A percentile compares a stretch with the other conserved stretches of the same genome.
Conservation (phyloP, 1,140 invertebrate species). For the Ganaspis sp. region DNA sequence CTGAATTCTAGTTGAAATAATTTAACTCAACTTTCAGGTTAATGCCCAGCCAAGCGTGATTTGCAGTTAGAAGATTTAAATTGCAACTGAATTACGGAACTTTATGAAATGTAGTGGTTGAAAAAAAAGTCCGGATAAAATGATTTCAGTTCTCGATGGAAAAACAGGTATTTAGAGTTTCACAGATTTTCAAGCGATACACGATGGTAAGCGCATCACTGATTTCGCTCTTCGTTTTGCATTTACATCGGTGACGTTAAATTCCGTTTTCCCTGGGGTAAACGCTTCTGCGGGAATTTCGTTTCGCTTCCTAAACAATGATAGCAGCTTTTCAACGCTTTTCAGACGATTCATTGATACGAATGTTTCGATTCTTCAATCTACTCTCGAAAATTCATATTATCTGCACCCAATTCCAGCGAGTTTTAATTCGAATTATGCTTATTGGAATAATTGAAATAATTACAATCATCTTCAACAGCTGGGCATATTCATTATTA, state of each 20-base stretch:
- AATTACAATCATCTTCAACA: too few relatives aligned
- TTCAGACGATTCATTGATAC: constrained; percentile 27
- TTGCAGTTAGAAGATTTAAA: constrained; percentile 6
- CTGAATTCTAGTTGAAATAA: constrained; percentile 1
- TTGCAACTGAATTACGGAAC: constrained; percentile 6
- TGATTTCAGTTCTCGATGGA: constrained; percentile 28
- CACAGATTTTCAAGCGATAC: constrained; percentile 21
- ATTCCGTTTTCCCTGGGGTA: constrained; percentile 21
- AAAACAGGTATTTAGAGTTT: constrained; percentile 27
- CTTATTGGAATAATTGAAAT: too few relatives aligned
- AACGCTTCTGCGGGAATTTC: constrained; percentile 26
- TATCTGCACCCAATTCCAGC: too few relatives aligned
- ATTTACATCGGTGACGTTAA: constrained; percentile 25
- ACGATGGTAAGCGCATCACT: constrained; percentile 17
- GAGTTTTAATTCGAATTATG: background rate
- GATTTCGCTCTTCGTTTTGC: constrained; percentile 20
- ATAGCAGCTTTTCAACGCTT: constrained; percentile 28
- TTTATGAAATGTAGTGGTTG: constrained; percentile 13
- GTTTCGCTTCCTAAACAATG: constrained; percentile 25
- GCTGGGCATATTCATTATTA: too few relatives aligned
- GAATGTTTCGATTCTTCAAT: constrained; percentile 25
- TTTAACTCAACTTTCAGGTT: background rate
- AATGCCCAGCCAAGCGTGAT: background rate
- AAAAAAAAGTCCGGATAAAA: background rate
- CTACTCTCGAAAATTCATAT: background rate